Conservation (phyloP, 2,888 invertebrate species). For the Drosophila formosana region DNA sequence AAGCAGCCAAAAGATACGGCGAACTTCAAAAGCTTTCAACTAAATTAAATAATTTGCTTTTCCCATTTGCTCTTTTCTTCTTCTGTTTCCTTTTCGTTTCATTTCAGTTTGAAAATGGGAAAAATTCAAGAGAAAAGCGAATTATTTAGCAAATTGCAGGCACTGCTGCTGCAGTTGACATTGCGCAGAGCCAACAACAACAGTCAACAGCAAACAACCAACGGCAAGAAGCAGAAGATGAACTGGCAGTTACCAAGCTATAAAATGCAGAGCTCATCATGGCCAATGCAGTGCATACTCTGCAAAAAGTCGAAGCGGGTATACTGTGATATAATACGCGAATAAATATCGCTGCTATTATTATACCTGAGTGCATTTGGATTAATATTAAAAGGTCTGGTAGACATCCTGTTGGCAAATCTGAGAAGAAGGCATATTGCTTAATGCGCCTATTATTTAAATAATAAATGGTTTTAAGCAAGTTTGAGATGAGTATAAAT, state of each 20-base stretch:
- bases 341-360: neutral
- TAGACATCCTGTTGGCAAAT: neutral
- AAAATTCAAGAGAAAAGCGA: slow-evolving; percentile 15
- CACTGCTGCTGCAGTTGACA: slow-evolving; percentile 13
- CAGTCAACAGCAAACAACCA: neutral
- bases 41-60: slow-evolving; percentile 68
- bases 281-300: slow-evolving; percentile 4
- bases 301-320: neutral
- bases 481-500: neutral
- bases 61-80: slow-evolving; percentile 17
- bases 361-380: too few relatives aligned
- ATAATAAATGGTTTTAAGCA: neutral
- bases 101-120: slow-evolving; percentile 12
- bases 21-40: slow-evolving; percentile 72
- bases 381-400: neutral
- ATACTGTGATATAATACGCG: neutral
- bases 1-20: slow-evolving; percentile 38
- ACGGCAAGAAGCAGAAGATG: slow-evolving; percentile 7
- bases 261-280: slow-evolving; percentile 17
- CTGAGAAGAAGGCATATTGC: neutral
- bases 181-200: slow-evolving; percentile 9
- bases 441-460: neutral
- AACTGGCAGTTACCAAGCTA: slow-evolving; percentile 11
- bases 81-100: neutral
- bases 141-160: slow-evolving; percentile 30